Evolutionary conservation across 2,888 invertebrate species (phyloP), one percentile per base, ranked within the genome.

Genomic region (Drosophila robusta): DNA sequence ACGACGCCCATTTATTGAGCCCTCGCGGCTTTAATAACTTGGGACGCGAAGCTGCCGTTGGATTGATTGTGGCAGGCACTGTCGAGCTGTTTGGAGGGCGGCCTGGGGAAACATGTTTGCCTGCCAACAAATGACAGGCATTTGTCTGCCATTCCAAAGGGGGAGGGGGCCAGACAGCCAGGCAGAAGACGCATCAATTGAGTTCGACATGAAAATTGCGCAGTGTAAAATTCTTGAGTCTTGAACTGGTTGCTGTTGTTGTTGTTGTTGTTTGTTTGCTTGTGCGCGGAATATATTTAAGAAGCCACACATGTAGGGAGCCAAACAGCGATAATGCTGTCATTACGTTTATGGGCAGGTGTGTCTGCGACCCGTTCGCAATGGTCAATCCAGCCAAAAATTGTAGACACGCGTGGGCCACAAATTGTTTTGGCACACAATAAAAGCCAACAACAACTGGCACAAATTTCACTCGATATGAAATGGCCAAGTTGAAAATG

Each of bases 1-100:
- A 82, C 89, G 89, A 87, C 85, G 85, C 89, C 89, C 85, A 87
- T 86, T 86, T 86, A 82, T 89, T 82, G 80, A 75, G 86, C 85
- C 88, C 88, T 87, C 67, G 86, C 80, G 86, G 86, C 72, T 75
- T 66, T 78, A 82, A 87, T 82, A 71, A 75, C 77, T 73, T 61
- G 47, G 63, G 69, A 56, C 60, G 60, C 39, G 67, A 41, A 45
- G 56, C 52, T 41, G 29, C 29, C 9, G 29, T 29, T 9, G 70
- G 45, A 46, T 56, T 57, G 82, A 62, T 54, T 52, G 56, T 36
- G 29, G 24, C 11, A 16, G 57, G 38, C n/a, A 50, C 6, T 39
- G 45, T 45, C 14, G 11, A 38, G 47, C n/a, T 16, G 46, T 29
- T 26, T 29, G 34, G n/a, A 45, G 16, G 12, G 32, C n/a, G 24